Evolutionary conservation across 2,113 vertebrate species (phyloP).

Genomic region (Chrysemys picta): DNA sequence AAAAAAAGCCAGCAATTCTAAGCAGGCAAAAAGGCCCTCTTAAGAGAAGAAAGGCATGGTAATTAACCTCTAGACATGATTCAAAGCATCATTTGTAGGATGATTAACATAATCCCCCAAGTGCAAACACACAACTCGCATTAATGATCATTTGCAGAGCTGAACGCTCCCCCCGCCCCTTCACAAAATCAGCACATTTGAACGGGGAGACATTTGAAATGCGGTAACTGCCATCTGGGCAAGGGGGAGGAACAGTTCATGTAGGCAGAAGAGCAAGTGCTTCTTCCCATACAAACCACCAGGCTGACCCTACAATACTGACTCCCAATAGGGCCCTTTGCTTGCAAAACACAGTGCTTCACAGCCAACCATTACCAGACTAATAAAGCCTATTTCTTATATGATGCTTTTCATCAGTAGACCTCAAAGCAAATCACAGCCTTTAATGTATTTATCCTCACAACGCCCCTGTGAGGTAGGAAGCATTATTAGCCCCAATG

Average conservation of each 20-base stretch:
- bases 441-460: no score
- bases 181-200: not conserved
- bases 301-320: not conserved
- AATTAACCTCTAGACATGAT: conserved; percentile 77
- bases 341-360: not conserved
- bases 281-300: not conserved
- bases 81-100: conserved; percentile 77
- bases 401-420: no score
- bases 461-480: not conserved
- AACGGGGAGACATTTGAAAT: not conserved
- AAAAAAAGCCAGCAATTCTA: conserved; percentile 57
- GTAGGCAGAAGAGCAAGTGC: not conserved
- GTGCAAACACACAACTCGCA: conserved; percentile 65
- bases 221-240: fast-evolving
- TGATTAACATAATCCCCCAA: conserved; percentile 78
- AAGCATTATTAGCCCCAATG: not conserved
- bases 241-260: not conserved
- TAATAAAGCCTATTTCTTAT: no score
- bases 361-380: not conserved
- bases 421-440: no score
- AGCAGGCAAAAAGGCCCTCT: conserved; percentile 64
- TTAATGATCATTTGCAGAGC: conserved; percentile 50
- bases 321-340: fast-evolving
- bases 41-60: conserved; percentile 74
- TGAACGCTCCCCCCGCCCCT: conserved; percentile 3